Base-by-base conservation (phyloP, 2,113 vertebrate species). In the Varanus salvator region DNA sequence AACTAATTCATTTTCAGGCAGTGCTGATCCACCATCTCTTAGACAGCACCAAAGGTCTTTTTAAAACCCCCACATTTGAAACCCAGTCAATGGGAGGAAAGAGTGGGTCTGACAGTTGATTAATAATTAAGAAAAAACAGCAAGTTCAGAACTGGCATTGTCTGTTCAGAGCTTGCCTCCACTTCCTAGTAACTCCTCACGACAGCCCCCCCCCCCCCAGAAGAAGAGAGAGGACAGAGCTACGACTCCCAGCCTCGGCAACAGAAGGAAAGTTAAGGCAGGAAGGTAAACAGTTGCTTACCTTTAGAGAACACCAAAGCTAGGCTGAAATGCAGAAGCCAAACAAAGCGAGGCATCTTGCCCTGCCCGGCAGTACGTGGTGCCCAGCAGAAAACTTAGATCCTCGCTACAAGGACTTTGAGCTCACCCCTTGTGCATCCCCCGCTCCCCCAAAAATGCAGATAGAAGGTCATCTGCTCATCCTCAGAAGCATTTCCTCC, bases 291-390 rank as follows among this genome's bases (percentile, higher is more conserved):
- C n/a, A 6, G 84, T 88, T 75, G 71, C 97, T 97, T 95, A 98
- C 97, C 97, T 97, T 96, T 95, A 87, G 96, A 96, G 92, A 97
- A 93, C 54, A 97, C 95, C 82, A 96, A 94, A 23, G 97, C 97
- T 95, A 98, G 93, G 93, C 97, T 95, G 93, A 98, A n/a, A 69
- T 97, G 95, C 85, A 97, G 93, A 5, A 96, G 96, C 68, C 97
- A 96, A 83, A 96, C 91, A 8, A 93, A 92, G 87, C 94, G 95
- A 96, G 96, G 93, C 96, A 94, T 96, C 91, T 93, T 94, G 95
- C 94, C 95, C 92, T 93, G 95, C 93, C 93, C 96, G 86, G 94
- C 38, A 44, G 90, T n/a, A 92, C n/a, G 96, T 97, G 94, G 95
- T 81, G 91, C 89, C 89, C 66, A 8, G 80, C 1, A 11, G 66